Conservation (phyloP, 2,113 vertebrate genomes). For the Pardalotus punctatus region DNA sequence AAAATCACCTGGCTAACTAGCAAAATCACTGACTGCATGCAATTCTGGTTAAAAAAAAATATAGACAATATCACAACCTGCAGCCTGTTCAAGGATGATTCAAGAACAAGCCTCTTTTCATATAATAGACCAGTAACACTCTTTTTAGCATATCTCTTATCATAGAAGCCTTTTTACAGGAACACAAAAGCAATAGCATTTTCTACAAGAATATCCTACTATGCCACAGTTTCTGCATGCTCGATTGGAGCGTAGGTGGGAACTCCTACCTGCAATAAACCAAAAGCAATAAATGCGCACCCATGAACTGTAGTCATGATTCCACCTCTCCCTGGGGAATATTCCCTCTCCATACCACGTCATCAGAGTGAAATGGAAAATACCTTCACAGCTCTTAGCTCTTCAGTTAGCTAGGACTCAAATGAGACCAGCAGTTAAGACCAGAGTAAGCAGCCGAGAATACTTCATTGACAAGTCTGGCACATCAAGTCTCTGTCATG, state of each 20-base stretch:
- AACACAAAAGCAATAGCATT: neutral
- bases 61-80: neutral
- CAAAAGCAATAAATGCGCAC: slow-evolving; percentile 23
- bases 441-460: neutral
- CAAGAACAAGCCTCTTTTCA: neutral
- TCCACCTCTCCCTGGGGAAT: neutral
- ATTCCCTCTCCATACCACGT: neutral
- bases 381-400: neutral
- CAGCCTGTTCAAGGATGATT: neutral
- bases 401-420: neutral
- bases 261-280: slow-evolving; percentile 11
- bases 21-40: neutral
- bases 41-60: neutral
- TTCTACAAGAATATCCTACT: neutral
- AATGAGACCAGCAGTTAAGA: neutral
- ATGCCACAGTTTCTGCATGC: neutral
- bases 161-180: neutral
- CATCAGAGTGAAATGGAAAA: neutral
- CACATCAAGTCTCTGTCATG: neutral
- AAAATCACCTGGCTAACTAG: neutral
- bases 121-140: neutral
- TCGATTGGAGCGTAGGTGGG: neutral
- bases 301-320: slow-evolving; percentile 2
- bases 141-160: neutral
- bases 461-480: neutral